phyloP scores from a whole-genome alignment of 2,888 invertebrate species.

The Cataglyphis altisquamis region DNA sequence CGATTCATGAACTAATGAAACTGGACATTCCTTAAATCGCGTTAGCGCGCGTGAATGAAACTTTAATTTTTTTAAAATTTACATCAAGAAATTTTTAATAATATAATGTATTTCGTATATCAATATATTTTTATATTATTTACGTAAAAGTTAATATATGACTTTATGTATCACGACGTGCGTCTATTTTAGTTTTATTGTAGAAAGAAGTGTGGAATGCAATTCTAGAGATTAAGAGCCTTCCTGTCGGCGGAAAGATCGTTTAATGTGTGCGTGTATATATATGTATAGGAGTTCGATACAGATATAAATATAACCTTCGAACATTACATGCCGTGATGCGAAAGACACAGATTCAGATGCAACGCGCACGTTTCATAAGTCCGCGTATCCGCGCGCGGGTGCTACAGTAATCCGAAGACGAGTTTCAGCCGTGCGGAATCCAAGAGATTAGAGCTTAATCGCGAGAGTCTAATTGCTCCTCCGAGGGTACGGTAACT shows the following conservation, averaged over 20 bases:
- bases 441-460: slow-evolving; percentile 62
- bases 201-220: neutral
- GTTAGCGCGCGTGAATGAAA: no score
- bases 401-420: slow-evolving; percentile 51
- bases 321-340: neutral
- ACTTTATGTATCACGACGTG: neutral
- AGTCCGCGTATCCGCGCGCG: slow-evolving; percentile 31
- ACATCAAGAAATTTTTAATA: neutral
- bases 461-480: slow-evolving; percentile 62
- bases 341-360: neutral
- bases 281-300: neutral
- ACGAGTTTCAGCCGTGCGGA: slow-evolving; percentile 56
- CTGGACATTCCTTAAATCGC: neutral
- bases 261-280: neutral
- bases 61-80: neutral
- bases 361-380: slow-evolving; percentile 30
- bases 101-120: neutral
- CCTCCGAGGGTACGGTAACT: slow-evolving; percentile 52
- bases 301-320: slow-evolving; percentile 10
- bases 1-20: neutral
- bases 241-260: neutral
- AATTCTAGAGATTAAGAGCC: neutral
- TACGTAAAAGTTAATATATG: no score
- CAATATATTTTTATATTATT: neutral
- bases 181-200: neutral